Evolutionary conservation across 2,888 invertebrate species (phyloP), one percentile per base, ranked within the genome.

Genomic region (Luperina nickerlii): DNA sequence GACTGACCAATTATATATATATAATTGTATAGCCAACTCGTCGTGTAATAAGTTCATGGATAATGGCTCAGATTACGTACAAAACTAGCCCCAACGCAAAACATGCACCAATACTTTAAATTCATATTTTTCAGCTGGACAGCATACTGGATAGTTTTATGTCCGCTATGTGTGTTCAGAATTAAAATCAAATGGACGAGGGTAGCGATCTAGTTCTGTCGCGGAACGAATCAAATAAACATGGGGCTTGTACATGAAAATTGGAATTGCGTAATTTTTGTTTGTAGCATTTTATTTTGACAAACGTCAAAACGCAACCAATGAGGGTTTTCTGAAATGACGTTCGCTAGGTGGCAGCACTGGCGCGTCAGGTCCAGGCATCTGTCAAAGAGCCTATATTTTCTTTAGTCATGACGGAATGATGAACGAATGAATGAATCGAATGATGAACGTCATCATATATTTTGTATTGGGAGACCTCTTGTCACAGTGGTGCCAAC

Each of bases 181-280:
- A 78, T 87, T 60, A 83, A 86, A 83, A 74, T 68, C 48, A 85
- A 78, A 67, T 45, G 70, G 67, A 27, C 73, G 75, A 54, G 71
- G 68, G 38, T 57, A 27, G 68, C 71, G 38, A 74, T 74, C 71
- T 69, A 77, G 74, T 74, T 57, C 27, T 38, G 63, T 67, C 45
- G 65, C 73, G 60, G 65, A 48, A 65, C 80, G 69, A 75, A 85
- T 84, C 60, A 74, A 87, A 85, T 85, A 80, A 84, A 84, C 77
- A 75, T 84, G 51, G 66, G 8, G 32, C 65, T 69, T 63, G 75
- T 70, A 48, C 76, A 76, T 54, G 81, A 62, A 80, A 78, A 87
- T 84, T 78, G 84, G 73, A 76, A 74, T 65, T 68, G 68, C 65
- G 75, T 72, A 48, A 87, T 80, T 68, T 70, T 67, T 42, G 73